Evolutionary conservation across 2,113 vertebrate genomes (phyloP).

Genomic region (Rostratula benghalensis): DNA sequence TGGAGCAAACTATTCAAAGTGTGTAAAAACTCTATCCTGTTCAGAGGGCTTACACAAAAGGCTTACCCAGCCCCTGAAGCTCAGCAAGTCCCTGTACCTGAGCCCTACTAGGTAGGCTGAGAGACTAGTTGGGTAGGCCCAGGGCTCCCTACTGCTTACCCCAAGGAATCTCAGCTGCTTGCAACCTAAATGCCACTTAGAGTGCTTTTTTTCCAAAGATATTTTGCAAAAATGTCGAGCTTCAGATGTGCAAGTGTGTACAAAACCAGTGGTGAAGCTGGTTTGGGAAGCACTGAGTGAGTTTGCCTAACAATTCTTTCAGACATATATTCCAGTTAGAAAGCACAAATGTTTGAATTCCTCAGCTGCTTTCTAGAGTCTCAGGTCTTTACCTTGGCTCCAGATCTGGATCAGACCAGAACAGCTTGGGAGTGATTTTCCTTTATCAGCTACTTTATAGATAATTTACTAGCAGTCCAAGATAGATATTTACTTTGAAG

Average conservation of each 20-base stretch:
- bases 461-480: conserved; percentile 17
- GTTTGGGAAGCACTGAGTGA: not conserved
- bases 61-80: not conserved
- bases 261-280: not conserved
- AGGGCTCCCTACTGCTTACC: not conserved
- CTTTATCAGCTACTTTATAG: conserved; percentile 48
- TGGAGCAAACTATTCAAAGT: not conserved
- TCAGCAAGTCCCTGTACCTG: not conserved
- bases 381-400: not conserved
- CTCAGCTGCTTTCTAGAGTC: conserved; percentile 11
- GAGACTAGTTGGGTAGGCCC: not conserved
- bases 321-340: not conserved
- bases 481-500: conserved; percentile 12
- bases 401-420: conserved; percentile 40
- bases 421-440: not conserved
- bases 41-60: not conserved
- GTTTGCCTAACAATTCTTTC: not conserved
- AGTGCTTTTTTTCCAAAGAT: not conserved
- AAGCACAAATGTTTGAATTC: not conserved
- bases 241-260: not conserved
- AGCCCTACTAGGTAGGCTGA: not conserved
- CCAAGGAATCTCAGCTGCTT: not conserved
- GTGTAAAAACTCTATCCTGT: not conserved
- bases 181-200: not conserved
- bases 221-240: not conserved